Evolutionary conservation across 2,113 vertebrate genomes (phyloP), one percentile per base, ranked within the genome.

Genomic region (Pangasianodon gigas): DNA sequence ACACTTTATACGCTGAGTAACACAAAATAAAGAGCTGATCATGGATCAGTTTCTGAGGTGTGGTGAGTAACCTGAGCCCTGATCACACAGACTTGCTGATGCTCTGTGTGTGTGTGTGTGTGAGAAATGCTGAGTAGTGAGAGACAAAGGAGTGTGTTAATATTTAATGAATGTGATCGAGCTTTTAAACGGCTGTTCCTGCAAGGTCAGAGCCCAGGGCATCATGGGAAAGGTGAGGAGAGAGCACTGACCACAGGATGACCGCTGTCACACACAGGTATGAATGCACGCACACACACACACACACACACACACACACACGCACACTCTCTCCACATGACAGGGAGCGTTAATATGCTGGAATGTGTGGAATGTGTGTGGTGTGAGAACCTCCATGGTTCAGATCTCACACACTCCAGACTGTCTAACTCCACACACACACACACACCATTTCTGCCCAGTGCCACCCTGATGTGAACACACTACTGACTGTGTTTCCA

Each of bases 161-260:
- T 91, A 90, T 91, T 92, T 90, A 79, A 94, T 92, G 90, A 92
- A 24, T 26, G 62, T 90, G 81, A 91, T 60, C 26, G 82, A 84
- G 51, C 56, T 60, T 85, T 91, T 91, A 85, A 83, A 92, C 60
- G 67, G 84, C 86, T 56, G 71, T 29, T 75, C 52, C 51, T 80
- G 65, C 84, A 91, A 92, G 71, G 89, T 89, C 88, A 82, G n/a
- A 71, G 90, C 58, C 87, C 56, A 24, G 24, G 83, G 69, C 74
- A 46, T 58, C 6, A 21, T 84, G 84, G 79, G 48, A 90, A 74
- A 91, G 65, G 82, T 88, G 24, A 84, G 54, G 74, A 11, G 88
- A 79, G 82, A 90, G 10, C 83, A 91, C 80, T 89, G 88, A 90
- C 44, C 71, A 85, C 24, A 32, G 32, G 4, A 41, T 7, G 81